Base-by-base conservation (phyloP, 2,888 invertebrate species). In the Steinernema hermaphroditum region DNA sequence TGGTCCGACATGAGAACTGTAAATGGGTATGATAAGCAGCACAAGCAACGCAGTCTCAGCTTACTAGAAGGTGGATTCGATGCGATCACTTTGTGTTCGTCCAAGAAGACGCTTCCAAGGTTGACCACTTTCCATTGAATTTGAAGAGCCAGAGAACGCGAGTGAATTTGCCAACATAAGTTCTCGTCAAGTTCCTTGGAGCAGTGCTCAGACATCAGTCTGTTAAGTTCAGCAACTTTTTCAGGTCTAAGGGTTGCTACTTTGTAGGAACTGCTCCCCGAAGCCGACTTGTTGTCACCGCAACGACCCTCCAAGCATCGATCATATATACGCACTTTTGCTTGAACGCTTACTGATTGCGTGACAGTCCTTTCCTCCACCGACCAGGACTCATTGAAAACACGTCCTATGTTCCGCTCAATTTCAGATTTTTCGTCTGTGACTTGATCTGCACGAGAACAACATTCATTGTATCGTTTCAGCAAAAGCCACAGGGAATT, bases 71-170 rank as follows among this genome's bases (percentile, higher is more conserved):
- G 82, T 1, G 78, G 76, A 14, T 77, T 76, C 14, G 73, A 70
- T 1, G 74, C 68, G 1, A 76, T 74, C 9, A 82, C 70, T 27
- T 78, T 76, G 54, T 81, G 78, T 27, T 83, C 83, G 12, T 74
- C 72, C 75, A 84, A 76, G 72, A 85, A 85, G 29, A 73, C 76
- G 19, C 77, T 77, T 74, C 82, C 81, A 29, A 85, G 76, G 8
- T 75, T 72, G 22, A 83, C 80, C 12, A 85, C 77, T 19, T 77
- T 75, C 85, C 85, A 85, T 75, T 85, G 85, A 68, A 84, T 81
- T 76, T 85, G 83, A 12, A 81, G 72, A 2, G 77, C 77, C n/a
- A 83, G 68, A 8, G 81, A 81, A 14, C 81, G 70, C n/a, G 80
- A 78, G 14, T 77, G 72, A 6, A 81, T 75, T 54, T 83, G 81